Percentiles rank a stretch among this genome's conserved stretches.
Evolutionary conservation across 2,113 vertebrate genomes (phyloP).

Genomic region (Neolamprologus caudopunctatus): DNA sequence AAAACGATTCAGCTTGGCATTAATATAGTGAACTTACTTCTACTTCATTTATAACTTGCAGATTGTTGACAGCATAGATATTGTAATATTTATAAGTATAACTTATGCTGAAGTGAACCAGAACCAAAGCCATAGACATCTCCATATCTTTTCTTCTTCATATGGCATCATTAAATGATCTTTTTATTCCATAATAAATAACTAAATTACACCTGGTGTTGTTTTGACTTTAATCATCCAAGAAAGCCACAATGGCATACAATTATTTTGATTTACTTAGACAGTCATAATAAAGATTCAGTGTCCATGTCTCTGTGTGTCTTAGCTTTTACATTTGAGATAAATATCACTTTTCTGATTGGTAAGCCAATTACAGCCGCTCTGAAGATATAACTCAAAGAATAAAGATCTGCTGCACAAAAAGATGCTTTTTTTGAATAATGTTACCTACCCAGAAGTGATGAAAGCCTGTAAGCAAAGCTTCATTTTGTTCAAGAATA

Average conservation of each 20-base stretch:
- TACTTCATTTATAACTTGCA: background rate
- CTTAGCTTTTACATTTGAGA: accelerated
- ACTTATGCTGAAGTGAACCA: background rate
- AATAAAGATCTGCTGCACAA: background rate
- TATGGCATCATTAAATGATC: background rate
- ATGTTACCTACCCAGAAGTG: background rate
- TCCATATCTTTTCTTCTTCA: background rate
- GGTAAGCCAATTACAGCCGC: background rate
- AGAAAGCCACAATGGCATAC: background rate
- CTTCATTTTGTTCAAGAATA: background rate
- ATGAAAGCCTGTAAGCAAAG: background rate
- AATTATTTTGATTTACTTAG: background rate
- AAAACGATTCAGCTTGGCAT: background rate
- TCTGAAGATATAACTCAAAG: background rate
- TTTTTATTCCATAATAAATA: background rate
- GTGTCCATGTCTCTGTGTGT: background rate
- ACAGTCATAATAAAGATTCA: background rate
- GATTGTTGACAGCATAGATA: background rate
- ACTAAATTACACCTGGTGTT: background rate
- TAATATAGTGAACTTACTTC: background rate
- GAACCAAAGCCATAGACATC: background rate
- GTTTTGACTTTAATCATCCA: background rate
- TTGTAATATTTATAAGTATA: background rate
- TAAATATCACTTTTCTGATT: background rate
- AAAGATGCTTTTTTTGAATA: background rate